Conservation (phyloP, 2,888 invertebrate genomes). For the Amblyjoppa fuscipennis region DNA sequence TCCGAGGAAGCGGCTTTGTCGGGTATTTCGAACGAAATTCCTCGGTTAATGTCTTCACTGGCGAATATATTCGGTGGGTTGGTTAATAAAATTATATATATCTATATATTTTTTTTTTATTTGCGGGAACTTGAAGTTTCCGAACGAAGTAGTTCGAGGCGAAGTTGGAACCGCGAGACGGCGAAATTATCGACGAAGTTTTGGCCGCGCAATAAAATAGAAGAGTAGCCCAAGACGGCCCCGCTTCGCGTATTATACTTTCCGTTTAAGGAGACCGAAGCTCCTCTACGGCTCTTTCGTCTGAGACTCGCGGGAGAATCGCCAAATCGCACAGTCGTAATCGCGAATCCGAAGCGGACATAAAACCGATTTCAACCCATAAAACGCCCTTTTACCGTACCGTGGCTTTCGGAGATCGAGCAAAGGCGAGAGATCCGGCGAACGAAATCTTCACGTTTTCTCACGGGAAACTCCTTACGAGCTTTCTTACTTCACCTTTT, state of each 20-base stretch:
- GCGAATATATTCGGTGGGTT: neutral
- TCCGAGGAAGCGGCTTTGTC: neutral
- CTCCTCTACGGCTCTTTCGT: slow-evolving; percentile 69
- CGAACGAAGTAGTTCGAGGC: neutral
- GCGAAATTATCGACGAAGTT: slow-evolving; percentile 12
- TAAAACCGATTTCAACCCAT: slow-evolving; percentile 81
- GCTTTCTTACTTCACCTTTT: slow-evolving; percentile 12
- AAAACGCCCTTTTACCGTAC: slow-evolving; percentile 74
- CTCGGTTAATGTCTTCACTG: neutral
- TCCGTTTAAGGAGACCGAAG: slow-evolving; percentile 73
- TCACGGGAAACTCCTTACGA: slow-evolving; percentile 36
- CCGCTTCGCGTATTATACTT: slow-evolving; percentile 66
- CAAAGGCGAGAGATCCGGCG: slow-evolving; percentile 6
- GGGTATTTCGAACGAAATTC: neutral
- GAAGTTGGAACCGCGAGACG: no score
- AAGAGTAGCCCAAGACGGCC: neutral
- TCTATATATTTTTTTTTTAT: no score
- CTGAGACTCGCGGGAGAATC: slow-evolving; percentile 57
- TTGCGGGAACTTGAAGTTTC: neutral
- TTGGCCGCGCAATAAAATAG: neutral
- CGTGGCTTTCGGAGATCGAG: slow-evolving; percentile 44
- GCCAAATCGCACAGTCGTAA: slow-evolving; percentile 76
- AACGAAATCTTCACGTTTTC: slow-evolving; percentile 24
- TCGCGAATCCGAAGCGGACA: slow-evolving; percentile 76
- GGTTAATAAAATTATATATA: no score